Base-by-base conservation (phyloP, 1,140 invertebrate species). In the Drosophila melanica region DNA sequence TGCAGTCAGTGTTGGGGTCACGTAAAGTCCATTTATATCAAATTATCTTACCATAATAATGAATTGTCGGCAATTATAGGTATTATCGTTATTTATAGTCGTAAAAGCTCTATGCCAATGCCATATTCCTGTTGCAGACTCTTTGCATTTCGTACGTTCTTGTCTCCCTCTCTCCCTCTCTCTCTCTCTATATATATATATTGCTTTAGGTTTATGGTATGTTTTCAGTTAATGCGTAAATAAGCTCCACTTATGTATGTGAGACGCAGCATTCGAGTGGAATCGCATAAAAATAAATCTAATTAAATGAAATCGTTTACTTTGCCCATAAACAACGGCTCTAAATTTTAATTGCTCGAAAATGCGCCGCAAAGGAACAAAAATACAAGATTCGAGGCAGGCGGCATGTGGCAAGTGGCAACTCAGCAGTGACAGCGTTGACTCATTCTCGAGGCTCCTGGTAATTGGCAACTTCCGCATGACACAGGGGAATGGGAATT, bases 1-100 rank as follows among this genome's bases (percentile, higher is more conserved):
- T 53, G 48, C 65, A 68, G 64, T 58, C 57, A 60, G 79, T 75
- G 77, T 77, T 57, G 77, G 77, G 87, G 87, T 90, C 87, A 90
- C 87, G 87, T 90, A 90, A 87, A 82, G 74, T 90, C 87, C 87
- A 90, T 90, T 90, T 90, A 90, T 90, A 87, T 90, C 75, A 90
- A 90, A 90, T 90, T 90, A 90, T 90, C 87, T 87, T 84, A 82
- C 87, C 79, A 90, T 90, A 90, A 90, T 90, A 90, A 90, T 90
- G 89, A 90, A 90, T 90, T 89, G 89, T 90, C 72, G 82, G 87
- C 89, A 90, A 90, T 90, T 90, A 90, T 89, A 89, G 89, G 89
- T 81, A 90, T 90, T 90, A 90, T 90, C 89, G 89, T 90, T 90
- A 90, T 90, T 90, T 90, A 90, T 90, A 78, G 89, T 85, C 74